Evolutionary conservation across 2,888 invertebrate species (phyloP).

Genomic region (Acleris sparsana): DNA sequence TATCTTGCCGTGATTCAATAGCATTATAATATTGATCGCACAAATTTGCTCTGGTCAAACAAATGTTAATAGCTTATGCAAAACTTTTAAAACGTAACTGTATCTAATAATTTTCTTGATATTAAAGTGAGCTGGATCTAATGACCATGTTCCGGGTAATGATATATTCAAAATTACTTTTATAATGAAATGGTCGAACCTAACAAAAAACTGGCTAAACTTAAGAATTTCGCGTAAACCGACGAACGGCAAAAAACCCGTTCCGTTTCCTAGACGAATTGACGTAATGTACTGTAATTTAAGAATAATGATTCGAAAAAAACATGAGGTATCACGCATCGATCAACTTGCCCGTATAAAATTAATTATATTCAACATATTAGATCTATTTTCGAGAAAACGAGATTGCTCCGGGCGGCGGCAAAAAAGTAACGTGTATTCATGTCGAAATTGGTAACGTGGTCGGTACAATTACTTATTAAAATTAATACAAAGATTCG

Average conservation of each 20-base stretch:
- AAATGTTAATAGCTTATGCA: conserved; percentile 14
- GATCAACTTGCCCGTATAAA: conserved; percentile 74
- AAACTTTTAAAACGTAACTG: conserved; percentile 25
- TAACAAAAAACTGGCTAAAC: conserved; percentile 59
- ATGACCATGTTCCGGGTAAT: conserved; percentile 37
- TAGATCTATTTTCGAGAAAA: conserved; percentile 82
- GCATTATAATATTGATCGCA: conserved; percentile 1
- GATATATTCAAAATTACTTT: conserved; percentile 62
- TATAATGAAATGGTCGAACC: conserved; percentile 62
- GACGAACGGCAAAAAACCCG: conserved; percentile 58
- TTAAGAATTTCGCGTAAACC: conserved; percentile 70
- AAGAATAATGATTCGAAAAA: conserved; percentile 75
- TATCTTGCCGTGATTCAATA: conserved; percentile 5
- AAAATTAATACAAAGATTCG: conserved; percentile 69
- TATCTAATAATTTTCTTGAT: conserved; percentile 28
- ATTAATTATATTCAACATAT: conserved; percentile 82
- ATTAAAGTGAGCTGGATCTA: conserved; percentile 27
- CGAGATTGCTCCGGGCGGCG: conserved; percentile 71
- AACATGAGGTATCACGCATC: conserved; percentile 74
- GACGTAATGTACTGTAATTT: conserved; percentile 78
- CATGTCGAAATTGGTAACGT: conserved; percentile 77
- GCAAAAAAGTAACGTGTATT: conserved; percentile 71
- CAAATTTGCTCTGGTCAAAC: conserved; percentile 8
- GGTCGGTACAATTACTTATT: conserved; percentile 79
- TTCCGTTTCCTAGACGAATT: conserved; percentile 68